Percentiles rank a stretch among this genome's conserved stretches.
Conservation (phyloP, 2,113 vertebrate species). For the Podarcis cretensis region DNA sequence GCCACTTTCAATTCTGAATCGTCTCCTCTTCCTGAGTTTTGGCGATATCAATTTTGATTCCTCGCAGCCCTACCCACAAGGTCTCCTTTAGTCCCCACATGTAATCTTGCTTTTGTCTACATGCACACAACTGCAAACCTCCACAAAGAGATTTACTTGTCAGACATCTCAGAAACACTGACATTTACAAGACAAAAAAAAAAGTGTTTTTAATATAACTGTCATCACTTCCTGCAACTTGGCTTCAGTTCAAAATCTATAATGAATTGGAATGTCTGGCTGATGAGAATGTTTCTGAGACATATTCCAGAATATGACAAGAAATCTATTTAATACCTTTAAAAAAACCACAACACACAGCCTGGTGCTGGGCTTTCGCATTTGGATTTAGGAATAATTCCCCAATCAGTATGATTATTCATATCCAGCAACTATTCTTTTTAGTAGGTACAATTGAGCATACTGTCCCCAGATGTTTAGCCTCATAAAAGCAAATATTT, state of each 20-base stretch:
- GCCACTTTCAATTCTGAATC: not conserved
- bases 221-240: conserved; percentile 34
- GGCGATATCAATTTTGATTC: not conserved
- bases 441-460: not conserved
- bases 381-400: conserved; percentile 13
- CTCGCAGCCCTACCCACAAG: not conserved
- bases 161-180: conserved; percentile 20
- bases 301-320: conserved; percentile 17
- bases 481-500: not conserved
- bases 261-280: conserved; percentile 40
- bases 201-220: conserved; percentile 31
- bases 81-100: not conserved
- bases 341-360: not conserved
- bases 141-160: conserved; percentile 47
- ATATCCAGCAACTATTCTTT: not conserved
- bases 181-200: conserved; percentile 28
- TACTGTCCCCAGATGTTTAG: not conserved
- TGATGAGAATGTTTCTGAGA: conserved; percentile 26
- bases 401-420: not conserved
- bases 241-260: conserved; percentile 45
- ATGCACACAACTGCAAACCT: conserved; percentile 20
- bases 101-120: conserved; percentile 13
- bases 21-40: not conserved
- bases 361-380: not conserved
- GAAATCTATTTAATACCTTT: conserved; percentile 36